A percentile compares a stretch with the other conserved stretches of the same genome.
Conservation (phyloP, 2,113 vertebrate species). For the Pomatorhinus ruficollis region DNA sequence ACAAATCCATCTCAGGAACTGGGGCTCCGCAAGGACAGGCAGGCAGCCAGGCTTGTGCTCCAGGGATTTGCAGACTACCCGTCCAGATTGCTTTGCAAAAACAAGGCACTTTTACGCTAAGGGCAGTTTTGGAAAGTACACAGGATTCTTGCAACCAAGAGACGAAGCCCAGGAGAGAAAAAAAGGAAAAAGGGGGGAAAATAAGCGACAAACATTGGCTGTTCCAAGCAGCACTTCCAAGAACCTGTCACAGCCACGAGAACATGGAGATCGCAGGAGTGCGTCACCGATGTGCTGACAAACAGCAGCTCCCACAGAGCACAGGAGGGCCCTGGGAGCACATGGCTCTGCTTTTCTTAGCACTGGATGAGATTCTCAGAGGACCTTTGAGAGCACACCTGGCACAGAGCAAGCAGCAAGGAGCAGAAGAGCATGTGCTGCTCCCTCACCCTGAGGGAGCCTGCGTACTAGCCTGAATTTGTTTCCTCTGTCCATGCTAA, state of each 20-base stretch:
- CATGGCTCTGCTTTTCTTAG: not conserved
- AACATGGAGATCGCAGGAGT: rapidly evolving
- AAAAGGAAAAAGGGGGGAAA: rapidly evolving
- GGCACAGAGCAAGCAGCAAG: not conserved
- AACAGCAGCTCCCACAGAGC: not conserved
- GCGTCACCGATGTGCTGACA: not conserved
- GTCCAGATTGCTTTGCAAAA: not conserved
- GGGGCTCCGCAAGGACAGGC: not conserved
- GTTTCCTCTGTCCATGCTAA: not conserved
- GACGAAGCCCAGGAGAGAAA: not conserved
- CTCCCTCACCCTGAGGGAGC: not conserved
- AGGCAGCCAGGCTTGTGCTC: not conserved
- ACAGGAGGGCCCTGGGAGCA: not conserved
- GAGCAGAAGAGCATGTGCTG: not conserved
- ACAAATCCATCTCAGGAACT: not conserved
- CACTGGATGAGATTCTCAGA: not conserved
- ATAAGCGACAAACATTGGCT: not conserved
- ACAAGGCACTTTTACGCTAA: not conserved
- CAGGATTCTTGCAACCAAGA: not conserved
- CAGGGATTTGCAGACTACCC: not conserved
- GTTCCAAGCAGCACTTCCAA: not conserved
- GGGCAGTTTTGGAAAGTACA: slow-evolving; percentile 26
- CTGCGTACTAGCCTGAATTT: not conserved
- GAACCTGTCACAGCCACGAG: not conserved
- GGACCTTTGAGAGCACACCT: not conserved